Percentiles rank a stretch among this genome's conserved stretches.
Evolutionary conservation across 2,797 vertebrate genomes (phyloP).

Genomic region (Eulemur albifrons): DNA sequence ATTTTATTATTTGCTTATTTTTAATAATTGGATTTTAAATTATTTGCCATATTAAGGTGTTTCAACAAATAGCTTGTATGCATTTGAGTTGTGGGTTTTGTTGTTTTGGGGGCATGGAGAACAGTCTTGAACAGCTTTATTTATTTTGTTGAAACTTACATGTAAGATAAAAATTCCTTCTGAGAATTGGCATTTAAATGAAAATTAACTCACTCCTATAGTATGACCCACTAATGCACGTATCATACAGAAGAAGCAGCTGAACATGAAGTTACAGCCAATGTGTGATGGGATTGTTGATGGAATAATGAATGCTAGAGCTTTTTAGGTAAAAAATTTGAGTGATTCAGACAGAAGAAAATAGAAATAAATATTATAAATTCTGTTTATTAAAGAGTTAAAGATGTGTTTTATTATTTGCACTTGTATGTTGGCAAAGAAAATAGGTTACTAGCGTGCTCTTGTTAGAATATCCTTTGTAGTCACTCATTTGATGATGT

Average conservation of each 20-base stretch:
- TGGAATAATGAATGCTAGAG: not conserved
- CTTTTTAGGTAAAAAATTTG: not conserved
- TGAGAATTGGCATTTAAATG: constrained; percentile 24
- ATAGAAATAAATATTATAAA: not conserved
- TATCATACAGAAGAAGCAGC: not conserved
- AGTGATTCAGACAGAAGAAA: not conserved
- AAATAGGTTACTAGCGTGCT: not conserved
- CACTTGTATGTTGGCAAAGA: not conserved
- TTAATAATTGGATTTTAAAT: constrained; percentile 18
- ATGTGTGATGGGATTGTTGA: not conserved
- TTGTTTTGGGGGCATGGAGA: too few relatives aligned
- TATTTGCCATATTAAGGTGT: not conserved
- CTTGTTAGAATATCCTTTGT: constrained; percentile 24
- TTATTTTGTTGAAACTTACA: not conserved
- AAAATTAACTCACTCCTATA: constrained; percentile 10
- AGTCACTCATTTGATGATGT: not conserved
- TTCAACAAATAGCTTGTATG: not conserved
- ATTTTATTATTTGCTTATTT: not conserved
- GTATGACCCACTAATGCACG: not conserved
- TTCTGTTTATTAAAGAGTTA: not conserved
- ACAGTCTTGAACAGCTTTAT: not conserved
- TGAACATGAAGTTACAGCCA: not conserved
- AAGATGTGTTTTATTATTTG: constrained; percentile 1
- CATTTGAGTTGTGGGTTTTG: not conserved
- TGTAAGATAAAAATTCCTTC: not conserved